A percentile compares a stretch with the other conserved stretches of the same genome.
Conservation (phyloP, 2,888 invertebrate genomes). For the Nebria salina region DNA sequence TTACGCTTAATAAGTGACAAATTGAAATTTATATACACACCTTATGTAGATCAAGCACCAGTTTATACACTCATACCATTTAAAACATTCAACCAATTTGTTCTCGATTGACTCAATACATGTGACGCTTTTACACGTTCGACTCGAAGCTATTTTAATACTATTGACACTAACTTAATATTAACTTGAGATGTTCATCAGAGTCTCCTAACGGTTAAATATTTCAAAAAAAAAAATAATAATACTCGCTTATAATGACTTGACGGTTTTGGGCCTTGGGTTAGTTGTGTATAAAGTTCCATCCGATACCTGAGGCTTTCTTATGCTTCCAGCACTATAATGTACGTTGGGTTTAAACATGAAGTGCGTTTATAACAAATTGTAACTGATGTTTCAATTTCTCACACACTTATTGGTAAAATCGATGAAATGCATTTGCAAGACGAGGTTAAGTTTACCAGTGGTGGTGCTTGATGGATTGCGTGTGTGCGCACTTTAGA, state of each 20-base stretch:
- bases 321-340: no score
- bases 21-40: slow-evolving; percentile 38
- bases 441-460: neutral
- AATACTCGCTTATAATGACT: neutral
- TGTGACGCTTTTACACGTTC: no score
- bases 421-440: slow-evolving; percentile 26
- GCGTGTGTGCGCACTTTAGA: neutral
- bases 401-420: slow-evolving; percentile 32
- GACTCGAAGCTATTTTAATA: no score
- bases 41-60: neutral
- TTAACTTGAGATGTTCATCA: no score
- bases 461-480: neutral
- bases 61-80: neutral
- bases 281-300: neutral
- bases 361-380: slow-evolving; percentile 20
- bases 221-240: neutral
- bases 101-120: no score
- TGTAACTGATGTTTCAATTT: slow-evolving; percentile 41
- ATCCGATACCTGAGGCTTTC: neutral
- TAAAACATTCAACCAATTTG: no score
- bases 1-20: slow-evolving; percentile 45
- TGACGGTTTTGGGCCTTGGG: neutral
- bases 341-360: no score
- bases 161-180: no score
- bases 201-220: no score